A percentile compares a stretch with the other conserved stretches of the same genome.
These are phyloP conservation scores for Amblyraja radiata DNA, from an alignment of 2,797 vertebrate species.

Conservation along the genomic window DNA sequence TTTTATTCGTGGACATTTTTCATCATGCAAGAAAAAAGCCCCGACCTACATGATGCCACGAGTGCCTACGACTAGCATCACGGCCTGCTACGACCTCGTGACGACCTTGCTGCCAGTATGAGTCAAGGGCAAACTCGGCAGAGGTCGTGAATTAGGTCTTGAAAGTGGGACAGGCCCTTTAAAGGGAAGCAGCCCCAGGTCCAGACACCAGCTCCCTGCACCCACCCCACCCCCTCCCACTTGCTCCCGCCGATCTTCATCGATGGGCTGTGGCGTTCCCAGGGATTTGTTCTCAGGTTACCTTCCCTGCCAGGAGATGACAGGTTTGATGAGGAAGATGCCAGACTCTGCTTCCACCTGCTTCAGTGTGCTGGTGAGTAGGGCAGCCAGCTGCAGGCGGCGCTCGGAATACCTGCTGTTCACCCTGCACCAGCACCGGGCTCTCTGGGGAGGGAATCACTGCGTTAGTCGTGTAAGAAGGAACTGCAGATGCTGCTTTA, in stretches of 20 bases:
- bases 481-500: too few relatives aligned
- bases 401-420: not conserved
- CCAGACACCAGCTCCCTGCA: not conserved
- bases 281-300: not conserved
- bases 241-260: not conserved
- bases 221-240: too few relatives aligned
- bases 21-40: too few relatives aligned
- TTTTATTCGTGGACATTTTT: too few relatives aligned
- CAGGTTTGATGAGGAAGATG: constrained; percentile 39
- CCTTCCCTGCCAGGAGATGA: constrained; percentile 23
- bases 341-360: constrained; percentile 14
- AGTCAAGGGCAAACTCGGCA: too few relatives aligned
- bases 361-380: constrained; percentile 27
- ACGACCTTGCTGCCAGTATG: too few relatives aligned
- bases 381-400: not conserved
- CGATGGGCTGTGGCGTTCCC: not conserved
- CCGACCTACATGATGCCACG: too few relatives aligned
- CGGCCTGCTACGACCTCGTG: too few relatives aligned
- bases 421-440: constrained; percentile 12
- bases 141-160: too few relatives aligned
- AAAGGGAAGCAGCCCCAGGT: not conserved
- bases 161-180: not conserved
- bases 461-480: too few relatives aligned
- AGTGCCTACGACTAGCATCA: too few relatives aligned
- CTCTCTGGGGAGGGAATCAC: not conserved